Evolutionary conservation across 1,140 invertebrate genomes (phyloP), one percentile per base, ranked within the genome.

Genomic region (Aphelinus certus): DNA sequence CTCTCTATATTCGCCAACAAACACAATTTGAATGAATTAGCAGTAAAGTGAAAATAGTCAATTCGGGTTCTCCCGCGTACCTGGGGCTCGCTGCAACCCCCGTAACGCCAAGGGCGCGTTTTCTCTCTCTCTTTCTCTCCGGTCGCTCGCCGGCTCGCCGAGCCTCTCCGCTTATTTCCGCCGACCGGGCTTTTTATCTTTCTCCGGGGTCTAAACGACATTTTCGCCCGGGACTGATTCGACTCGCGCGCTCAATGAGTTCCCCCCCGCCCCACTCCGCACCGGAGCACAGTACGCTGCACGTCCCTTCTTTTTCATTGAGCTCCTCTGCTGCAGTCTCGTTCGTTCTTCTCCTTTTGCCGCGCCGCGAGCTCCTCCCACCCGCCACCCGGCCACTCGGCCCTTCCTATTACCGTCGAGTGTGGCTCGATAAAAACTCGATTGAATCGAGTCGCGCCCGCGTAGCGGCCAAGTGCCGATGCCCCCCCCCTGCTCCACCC

Each of bases 21-120:
- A 86, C 84, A 82, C 83, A 86, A 86, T 86, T 85, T 86, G 85
- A 86, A 86, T 85, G 83, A 86, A 86, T 85, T 85, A 85, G 84
- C 84, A 86, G 80, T 85, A 86, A 86, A 83, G 77, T 80, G 78
- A 78, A 81, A 84, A 83, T 82, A 78, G 80, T 78, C 81, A 77
- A 83, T 82, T 76, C 62, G 73, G 76, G 78, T 75, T 80, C 79
- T 26, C 26, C 26, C 26, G 26, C 26, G 26, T 26, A 83, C 76
- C 79, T 79, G 77, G 78, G 76, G 79, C 77, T 67, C 76, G 67
- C 67, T 64, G 53, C 69, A 61, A n/a, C 26, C 26, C 26, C 26
- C 26, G 26, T 26, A 26, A 26, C 26, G 26, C 51, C 51, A 53
- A 53, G 51, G 9, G 51, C 70, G 26, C 46, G 62, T n/a, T 53